phyloP scores from a whole-genome alignment of 2,113 vertebrate genomes.

The Poecile atricapillus region DNA sequence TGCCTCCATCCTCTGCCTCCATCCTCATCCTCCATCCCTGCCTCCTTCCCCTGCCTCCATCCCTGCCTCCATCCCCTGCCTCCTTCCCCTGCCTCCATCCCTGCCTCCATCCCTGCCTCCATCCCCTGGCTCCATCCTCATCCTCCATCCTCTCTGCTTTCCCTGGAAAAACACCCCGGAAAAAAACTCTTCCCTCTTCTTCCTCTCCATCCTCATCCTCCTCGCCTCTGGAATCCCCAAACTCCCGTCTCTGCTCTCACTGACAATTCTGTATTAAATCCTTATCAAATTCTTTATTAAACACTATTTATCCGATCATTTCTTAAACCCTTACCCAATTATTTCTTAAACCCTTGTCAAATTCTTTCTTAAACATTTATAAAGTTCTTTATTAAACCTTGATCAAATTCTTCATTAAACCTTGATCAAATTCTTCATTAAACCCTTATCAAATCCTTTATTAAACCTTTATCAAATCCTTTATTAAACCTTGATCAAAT shows the following conservation, averaged over 20 bases:
- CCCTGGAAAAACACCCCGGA: accelerated
- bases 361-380: too few species aligned
- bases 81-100: background rate
- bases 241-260: background rate
- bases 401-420: background rate
- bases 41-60: too few species aligned
- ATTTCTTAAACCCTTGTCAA: background rate
- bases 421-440: background rate
- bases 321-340: too few species aligned
- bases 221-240: accelerated
- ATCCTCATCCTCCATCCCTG: too few species aligned
- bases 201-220: background rate
- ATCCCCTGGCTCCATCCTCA: background rate
- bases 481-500: too few species aligned
- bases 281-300: background rate
- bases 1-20: too few species aligned
- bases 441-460: background rate
- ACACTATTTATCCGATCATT: too few species aligned
- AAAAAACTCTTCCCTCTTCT: too few species aligned
- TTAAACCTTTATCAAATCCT: background rate
- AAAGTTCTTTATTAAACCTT: background rate
- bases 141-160: background rate
- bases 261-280: background rate
- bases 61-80: too few species aligned
- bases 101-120: too few species aligned